Base-by-base conservation (phyloP, 2,797 vertebrate genomes). In the Thripadectes ignobilis region DNA sequence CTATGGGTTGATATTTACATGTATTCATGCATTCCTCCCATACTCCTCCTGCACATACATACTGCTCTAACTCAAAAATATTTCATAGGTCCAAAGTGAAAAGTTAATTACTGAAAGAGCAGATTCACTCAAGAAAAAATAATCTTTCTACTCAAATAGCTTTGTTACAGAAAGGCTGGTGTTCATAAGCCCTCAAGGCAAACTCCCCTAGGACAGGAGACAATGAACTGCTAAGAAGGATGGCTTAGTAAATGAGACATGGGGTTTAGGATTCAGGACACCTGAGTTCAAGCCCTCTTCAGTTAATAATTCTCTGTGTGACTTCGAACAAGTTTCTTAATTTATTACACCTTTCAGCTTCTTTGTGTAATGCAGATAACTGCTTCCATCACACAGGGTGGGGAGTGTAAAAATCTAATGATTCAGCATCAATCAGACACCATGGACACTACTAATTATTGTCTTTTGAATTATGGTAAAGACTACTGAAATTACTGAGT, bases 271-370 rank as follows among this genome's bases (percentile, higher is more conserved):
- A 88, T 85, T 85, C 63, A 67, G 81, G 71, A 94, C 87, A 96
- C 88, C 89, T 93, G 89, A 74, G 83, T 82, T 95, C 83, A 86
- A 88, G 91, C 41, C 45, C 71, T 93, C 85, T 89, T 87, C 74
- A 94, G 61, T 84, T 92, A 95, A 95, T 95, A 85, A 95, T 87
- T 95, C 74, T 89, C 88, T 80, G 49, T 51, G 65, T 90, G 95
- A 85, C 71, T 94, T 58, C 30, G 75, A 87, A 91, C 48, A 88
- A 95, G 75, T 77, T 74, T 32, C 78, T 77, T 92, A 82, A 96
- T 96, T 96, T 93, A 94, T 91, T 45, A 91, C 48, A 69, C 61
- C 77, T 80, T 72, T 68, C 57, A 76, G 61, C 45, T 71, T 43
- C 67, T 96, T 91, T 68, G 67, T 89, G 65, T 45, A 79, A 74